phyloP scores from a whole-genome alignment of 2,113 vertebrate genomes.

The Anser brachyrhynchus region DNA sequence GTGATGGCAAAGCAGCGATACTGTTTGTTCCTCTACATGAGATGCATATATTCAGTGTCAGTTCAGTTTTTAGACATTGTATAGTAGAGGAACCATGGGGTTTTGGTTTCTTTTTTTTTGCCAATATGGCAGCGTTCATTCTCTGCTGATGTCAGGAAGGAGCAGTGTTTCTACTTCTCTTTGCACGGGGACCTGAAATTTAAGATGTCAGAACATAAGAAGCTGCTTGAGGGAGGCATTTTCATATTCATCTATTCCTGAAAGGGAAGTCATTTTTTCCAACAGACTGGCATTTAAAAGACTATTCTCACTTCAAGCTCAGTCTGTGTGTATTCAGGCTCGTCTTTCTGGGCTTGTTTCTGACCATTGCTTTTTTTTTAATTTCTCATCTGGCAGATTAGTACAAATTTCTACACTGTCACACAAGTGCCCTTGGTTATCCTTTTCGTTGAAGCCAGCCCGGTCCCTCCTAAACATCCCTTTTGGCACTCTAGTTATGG shows the following conservation, averaged over 20 bases:
- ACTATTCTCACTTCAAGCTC: background rate
- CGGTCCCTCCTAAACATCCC: background rate
- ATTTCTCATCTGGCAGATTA: background rate
- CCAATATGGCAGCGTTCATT: background rate
- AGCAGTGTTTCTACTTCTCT: background rate
- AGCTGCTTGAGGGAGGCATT: background rate
- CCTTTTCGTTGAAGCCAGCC: background rate
- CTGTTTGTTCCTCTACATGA: background rate
- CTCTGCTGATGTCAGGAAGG: background rate
- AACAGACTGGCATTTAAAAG: background rate
- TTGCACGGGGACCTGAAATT: background rate
- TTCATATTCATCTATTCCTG: background rate
- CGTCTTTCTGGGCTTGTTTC: background rate
- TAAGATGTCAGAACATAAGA: background rate
- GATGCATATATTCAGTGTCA: background rate
- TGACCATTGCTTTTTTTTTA: background rate
- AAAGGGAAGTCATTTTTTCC: background rate
- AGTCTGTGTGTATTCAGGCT: background rate
- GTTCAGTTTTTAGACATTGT: background rate
- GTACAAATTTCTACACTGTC: background rate
- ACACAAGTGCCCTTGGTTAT: background rate
- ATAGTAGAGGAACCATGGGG: background rate
- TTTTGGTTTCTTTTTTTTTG: slow-evolving; percentile 2
- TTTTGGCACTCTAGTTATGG: background rate
- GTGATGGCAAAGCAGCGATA: background rate